phyloP scores from a whole-genome alignment of 2,797 vertebrate species.

The Sandelia bainsii region DNA sequence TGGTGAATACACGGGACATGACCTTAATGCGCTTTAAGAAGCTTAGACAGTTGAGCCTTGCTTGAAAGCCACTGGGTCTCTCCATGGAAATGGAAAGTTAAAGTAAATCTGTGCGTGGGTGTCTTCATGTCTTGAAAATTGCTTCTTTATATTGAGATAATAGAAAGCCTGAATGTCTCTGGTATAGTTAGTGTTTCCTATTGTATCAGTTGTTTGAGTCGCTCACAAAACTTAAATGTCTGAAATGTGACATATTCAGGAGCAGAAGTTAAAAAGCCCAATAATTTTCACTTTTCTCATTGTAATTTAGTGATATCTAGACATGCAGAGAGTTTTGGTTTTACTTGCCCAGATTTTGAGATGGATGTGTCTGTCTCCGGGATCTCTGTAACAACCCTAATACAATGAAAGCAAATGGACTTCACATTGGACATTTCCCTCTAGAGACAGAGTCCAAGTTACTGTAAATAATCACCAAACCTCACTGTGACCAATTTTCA shows the following conservation, averaged over 20 bases:
- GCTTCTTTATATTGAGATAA: conserved; percentile 2
- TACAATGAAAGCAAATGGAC: too few species aligned
- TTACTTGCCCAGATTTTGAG: too few species aligned
- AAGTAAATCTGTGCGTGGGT: conserved; percentile 43
- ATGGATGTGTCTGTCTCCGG: too few species aligned
- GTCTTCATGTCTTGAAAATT: conserved; percentile 23
- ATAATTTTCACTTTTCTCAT: too few species aligned
- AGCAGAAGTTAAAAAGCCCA: background rate
- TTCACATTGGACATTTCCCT: too few species aligned
- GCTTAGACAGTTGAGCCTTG: conserved; percentile 51
- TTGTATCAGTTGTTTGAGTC: conserved; percentile 5
- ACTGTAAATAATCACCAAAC: too few species aligned
- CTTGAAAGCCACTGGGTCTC: conserved; percentile 23
- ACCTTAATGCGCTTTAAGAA: conserved; percentile 60
- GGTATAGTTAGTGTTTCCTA: background rate
- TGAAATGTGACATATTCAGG: background rate
- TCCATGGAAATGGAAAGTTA: conserved; percentile 20
- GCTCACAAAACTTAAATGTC: background rate
- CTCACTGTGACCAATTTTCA: too few species aligned
- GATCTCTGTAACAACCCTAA: too few species aligned
- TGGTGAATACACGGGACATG: conserved; percentile 48
- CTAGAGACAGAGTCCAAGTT: too few species aligned
- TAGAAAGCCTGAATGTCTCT: conserved; percentile 2
- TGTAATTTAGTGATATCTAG: too few species aligned
- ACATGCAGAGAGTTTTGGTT: too few species aligned